A percentile compares a stretch with the other conserved stretches of the same genome.
Conservation (phyloP, 1,140 invertebrate genomes). For the Drosophila repleta region DNA sequence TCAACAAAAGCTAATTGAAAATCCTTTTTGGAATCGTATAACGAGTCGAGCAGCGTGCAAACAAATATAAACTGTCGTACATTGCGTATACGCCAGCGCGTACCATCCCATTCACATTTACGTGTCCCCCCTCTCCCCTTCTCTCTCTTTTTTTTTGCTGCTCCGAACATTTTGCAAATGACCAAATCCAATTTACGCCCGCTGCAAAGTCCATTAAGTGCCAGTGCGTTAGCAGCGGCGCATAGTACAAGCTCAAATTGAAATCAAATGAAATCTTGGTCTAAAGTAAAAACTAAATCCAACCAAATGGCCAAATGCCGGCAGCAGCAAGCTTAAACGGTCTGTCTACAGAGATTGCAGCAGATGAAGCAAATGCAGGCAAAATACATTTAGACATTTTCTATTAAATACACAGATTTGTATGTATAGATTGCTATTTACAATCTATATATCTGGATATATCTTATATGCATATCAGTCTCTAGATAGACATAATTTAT, state of each 20-base stretch:
- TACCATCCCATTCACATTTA: conserved; percentile 13
- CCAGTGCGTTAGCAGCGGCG: conserved; percentile 37
- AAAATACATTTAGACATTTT: no score
- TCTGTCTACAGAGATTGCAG: no score
- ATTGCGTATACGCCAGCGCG: conserved; percentile 56
- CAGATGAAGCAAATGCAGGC: no score
- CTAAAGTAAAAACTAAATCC: conserved; percentile 33
- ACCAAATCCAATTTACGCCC: conserved; percentile 74
- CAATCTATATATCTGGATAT: no score
- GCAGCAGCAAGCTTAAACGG: no score
- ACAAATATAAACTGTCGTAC: conserved; percentile 60
- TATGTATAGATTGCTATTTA: no score
- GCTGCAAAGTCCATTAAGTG: conserved; percentile 72
- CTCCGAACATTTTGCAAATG: conserved; percentile 51
- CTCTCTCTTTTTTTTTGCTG: neutral
- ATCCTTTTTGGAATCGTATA: conserved; percentile 67
- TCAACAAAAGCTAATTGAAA: conserved; percentile 67
- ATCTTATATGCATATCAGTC: no score
- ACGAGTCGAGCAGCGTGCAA: conserved; percentile 39
- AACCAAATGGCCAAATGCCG: conserved; percentile 1
- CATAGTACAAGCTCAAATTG: conserved; percentile 13
- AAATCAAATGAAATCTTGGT: conserved; percentile 35
- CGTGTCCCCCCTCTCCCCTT: neutral
- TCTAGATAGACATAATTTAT: no score
- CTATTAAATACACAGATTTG: no score